Percentiles rank a stretch among this genome's conserved stretches.
Conservation (phyloP, 1,140 invertebrate species). For the Euwallacea similis region DNA sequence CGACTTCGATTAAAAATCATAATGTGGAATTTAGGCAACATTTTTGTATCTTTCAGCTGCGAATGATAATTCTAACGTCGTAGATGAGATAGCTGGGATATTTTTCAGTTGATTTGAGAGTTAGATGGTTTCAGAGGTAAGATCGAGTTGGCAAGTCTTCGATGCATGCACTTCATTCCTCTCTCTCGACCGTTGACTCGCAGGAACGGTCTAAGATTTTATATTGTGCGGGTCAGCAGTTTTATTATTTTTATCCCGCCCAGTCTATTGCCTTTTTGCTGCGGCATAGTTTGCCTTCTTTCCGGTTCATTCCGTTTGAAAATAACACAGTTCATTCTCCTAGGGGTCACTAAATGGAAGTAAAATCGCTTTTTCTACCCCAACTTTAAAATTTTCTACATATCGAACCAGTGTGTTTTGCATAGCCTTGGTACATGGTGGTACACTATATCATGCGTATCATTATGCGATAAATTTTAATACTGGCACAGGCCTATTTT, state of each 20-base stretch:
- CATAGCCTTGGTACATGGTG: slow-evolving; percentile 40
- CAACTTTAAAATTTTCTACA: slow-evolving; percentile 36
- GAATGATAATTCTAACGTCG: too few relatives aligned
- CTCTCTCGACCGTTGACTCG: slow-evolving; percentile 33
- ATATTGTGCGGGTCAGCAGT: slow-evolving; percentile 38
- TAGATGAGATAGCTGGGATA: too few relatives aligned
- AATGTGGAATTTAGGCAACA: too few relatives aligned
- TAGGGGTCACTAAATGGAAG: too few relatives aligned
- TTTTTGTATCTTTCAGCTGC: too few relatives aligned
- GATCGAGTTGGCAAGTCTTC: too few relatives aligned
- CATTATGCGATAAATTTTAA: slow-evolving; percentile 38
- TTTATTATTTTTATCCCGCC: slow-evolving; percentile 39
- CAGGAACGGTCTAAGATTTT: slow-evolving; percentile 33
- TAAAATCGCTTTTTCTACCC: background rate
- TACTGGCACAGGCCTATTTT: slow-evolving; percentile 12
- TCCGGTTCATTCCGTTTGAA: background rate
- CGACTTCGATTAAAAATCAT: background rate
- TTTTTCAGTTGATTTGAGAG: too few relatives aligned
- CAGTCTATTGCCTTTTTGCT: slow-evolving; percentile 34
- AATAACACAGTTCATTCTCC: too few relatives aligned
- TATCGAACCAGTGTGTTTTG: slow-evolving; percentile 34
- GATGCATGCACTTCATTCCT: too few relatives aligned
- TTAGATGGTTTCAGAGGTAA: too few relatives aligned
- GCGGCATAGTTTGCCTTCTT: slow-evolving; percentile 7
- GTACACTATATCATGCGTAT: slow-evolving; percentile 43